phyloP scores from a whole-genome alignment of 2,113 vertebrate species.

The Cygnus buccinator region DNA sequence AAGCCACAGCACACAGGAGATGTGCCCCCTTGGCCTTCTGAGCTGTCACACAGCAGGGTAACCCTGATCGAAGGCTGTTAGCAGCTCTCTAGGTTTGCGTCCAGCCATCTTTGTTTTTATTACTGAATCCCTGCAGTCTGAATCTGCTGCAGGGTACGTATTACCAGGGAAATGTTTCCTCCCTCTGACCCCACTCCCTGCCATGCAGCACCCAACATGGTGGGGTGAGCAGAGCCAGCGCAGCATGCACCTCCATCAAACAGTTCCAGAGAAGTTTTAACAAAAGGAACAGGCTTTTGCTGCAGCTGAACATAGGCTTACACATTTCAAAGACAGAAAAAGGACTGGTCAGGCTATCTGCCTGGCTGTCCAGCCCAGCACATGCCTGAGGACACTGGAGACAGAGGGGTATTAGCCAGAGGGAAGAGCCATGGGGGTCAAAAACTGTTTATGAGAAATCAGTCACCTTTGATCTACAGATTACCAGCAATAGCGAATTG shows the following conservation, averaged over 20 bases:
- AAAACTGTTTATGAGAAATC: slow-evolving; percentile 37
- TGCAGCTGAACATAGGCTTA: fast-evolving
- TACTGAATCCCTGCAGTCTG: not conserved
- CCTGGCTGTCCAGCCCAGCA: not conserved
- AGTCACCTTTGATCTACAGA: slow-evolving; percentile 31
- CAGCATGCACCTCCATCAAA: fast-evolving
- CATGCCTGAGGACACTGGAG: not conserved
- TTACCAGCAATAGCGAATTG: not conserved
- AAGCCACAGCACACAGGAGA: fast-evolving
- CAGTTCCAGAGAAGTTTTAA: not conserved
- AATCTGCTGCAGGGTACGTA: fast-evolving
- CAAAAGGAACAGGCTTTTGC: fast-evolving
- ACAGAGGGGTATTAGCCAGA: not conserved
- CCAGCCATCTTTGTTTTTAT: not conserved
- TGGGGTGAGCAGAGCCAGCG: not conserved
- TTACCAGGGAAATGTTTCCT: not conserved
- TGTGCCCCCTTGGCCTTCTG: not conserved
- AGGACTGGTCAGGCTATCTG: not conserved
- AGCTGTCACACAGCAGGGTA: not conserved
- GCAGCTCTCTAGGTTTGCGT: not conserved
- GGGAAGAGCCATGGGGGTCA: not conserved
- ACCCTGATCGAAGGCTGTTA: not conserved
- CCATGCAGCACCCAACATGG: no score
- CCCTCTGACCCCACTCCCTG: fast-evolving
- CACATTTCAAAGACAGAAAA: not conserved